Evolutionary conservation across 2,797 vertebrate species (phyloP), one percentile per base, ranked within the genome.

Genomic region (Leptodactylus fallax): DNA sequence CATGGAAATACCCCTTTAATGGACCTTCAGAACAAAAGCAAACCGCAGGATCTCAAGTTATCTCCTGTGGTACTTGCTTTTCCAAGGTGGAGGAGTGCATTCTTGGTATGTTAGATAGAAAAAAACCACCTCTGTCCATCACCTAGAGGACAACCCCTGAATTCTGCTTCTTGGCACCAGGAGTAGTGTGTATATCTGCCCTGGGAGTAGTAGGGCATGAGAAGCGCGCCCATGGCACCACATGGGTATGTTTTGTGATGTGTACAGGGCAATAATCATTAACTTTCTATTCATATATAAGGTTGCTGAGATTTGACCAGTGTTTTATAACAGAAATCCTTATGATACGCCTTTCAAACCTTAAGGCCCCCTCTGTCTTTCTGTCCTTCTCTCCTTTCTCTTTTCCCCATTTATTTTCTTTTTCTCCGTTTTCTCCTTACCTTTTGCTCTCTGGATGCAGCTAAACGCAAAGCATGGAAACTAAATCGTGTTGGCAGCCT

Each of bases 401-500:
- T 60, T 85, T 84, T 53, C 86, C 78, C 81, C 90, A 92, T 94
- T 90, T 92, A 93, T 90, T 93, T 86, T 90, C 88, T 87, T 67
- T 95, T 91, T 92, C 87, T 91, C 87, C 87, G 69, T 87, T 81
- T 63, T 88, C 90, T 91, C 92, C 91, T 90, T 93, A 92, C 91
- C 91, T 90, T 94, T 94, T 95, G 95, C 95, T 95, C 92, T 96
- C 94, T 93, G 96, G 96, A 97, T 71, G 96, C 96, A 98, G 97
- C 96, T 95, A 97, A 97, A 93, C 96, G 95, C 96, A 97, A 93
- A 96, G 96, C 95, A 82, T 98, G 97, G 97, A 97, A 96, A 95
- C 96, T 98, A 94, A 97, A 96, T 93, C 96, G 95, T 92, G 96
- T 97, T 92, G 94, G 95, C 97, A 98, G 97, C 93, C 96, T 98